Percentiles rank a stretch among this genome's conserved stretches.
Evolutionary conservation across 2,888 invertebrate genomes (phyloP).

Genomic region (Nematopogon swammerdamellus): DNA sequence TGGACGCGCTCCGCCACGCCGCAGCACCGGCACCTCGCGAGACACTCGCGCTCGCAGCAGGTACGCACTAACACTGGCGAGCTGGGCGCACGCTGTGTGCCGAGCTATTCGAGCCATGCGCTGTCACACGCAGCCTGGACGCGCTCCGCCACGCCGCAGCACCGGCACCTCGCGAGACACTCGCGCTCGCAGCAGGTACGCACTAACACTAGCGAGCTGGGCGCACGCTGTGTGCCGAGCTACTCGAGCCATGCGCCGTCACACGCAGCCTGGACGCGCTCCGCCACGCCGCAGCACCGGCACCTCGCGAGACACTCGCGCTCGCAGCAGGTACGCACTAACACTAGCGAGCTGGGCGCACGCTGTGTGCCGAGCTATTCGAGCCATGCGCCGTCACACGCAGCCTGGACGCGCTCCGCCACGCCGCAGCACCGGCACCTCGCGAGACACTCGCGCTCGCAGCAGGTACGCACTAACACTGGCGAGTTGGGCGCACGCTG

Average conservation of each 20-base stretch:
- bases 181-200: conserved; percentile 46
- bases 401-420: conserved; percentile 49
- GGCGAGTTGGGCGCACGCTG: conserved; percentile 52
- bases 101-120: conserved; percentile 11
- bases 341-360: conserved; percentile 51
- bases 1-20: conserved; percentile 52
- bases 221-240: conserved; percentile 50
- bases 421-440: conserved; percentile 53
- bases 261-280: conserved; percentile 46
- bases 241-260: conserved; percentile 16
- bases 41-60: conserved; percentile 52
- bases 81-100: conserved; percentile 54
- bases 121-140: conserved; percentile 43
- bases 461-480: conserved; percentile 41
- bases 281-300: conserved; percentile 51
- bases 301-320: conserved; percentile 52
- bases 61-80: conserved; percentile 41
- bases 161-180: conserved; percentile 51
- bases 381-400: conserved; percentile 22
- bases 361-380: conserved; percentile 41
- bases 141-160: conserved; percentile 52
- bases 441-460: conserved; percentile 51
- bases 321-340: conserved; percentile 43
- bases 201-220: conserved; percentile 50
- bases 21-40: conserved; percentile 51